phyloP scores from a whole-genome alignment of 2,888 invertebrate species.

The Apamea anceps region DNA sequence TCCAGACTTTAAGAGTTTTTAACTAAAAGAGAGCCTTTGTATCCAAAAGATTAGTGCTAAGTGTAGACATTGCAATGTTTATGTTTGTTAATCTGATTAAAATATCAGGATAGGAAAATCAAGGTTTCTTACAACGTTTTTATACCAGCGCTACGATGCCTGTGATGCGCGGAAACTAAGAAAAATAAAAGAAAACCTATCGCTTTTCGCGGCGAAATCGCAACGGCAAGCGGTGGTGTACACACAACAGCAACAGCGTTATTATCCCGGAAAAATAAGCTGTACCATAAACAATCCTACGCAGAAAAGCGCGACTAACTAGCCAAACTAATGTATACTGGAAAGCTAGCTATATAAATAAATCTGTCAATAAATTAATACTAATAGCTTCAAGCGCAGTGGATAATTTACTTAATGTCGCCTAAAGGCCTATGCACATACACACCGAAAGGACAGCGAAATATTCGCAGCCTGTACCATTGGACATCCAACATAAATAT shows the following conservation, averaged over 20 bases:
- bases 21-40: slow-evolving; percentile 11
- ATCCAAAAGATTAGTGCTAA: not conserved
- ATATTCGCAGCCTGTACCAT: not conserved
- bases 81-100: not conserved
- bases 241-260: not conserved
- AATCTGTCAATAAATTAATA: slow-evolving; percentile 59
- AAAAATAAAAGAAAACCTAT: not conserved
- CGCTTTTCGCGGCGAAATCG: not conserved
- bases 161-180: not conserved
- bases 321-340: slow-evolving; percentile 42
- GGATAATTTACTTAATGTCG: slow-evolving; percentile 46
- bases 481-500: not conserved
- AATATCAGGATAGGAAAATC: not conserved
- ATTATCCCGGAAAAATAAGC: slow-evolving; percentile 50
- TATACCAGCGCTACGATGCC: not conserved
- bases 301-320: slow-evolving; percentile 58
- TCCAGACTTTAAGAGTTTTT: slow-evolving; percentile 24
- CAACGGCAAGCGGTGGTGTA: not conserved
- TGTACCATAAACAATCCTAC: slow-evolving; percentile 43
- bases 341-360: slow-evolving; percentile 52
- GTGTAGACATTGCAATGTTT: not conserved
- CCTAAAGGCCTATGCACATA: not conserved
- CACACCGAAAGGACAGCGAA: not conserved
- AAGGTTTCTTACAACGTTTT: not conserved
- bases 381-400: slow-evolving; percentile 53